Evolutionary conservation across 2,113 vertebrate species (phyloP).

Genomic region (Chionis minor): DNA sequence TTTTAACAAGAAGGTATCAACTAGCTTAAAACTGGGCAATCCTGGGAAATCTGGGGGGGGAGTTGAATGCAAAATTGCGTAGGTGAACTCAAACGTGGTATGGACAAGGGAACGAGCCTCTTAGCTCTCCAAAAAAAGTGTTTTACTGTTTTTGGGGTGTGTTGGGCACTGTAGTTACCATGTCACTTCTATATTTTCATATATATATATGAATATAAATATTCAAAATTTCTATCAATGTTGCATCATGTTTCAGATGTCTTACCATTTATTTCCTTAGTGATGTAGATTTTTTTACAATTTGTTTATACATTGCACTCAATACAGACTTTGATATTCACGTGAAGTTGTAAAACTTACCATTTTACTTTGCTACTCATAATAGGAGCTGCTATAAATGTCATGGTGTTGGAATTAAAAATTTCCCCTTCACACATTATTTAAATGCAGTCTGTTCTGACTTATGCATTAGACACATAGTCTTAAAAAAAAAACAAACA

Average conservation of each 20-base stretch:
- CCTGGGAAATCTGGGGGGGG: not conserved
- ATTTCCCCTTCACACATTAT: not conserved
- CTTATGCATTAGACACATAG: not conserved
- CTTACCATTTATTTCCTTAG: not conserved
- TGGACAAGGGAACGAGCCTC: not conserved
- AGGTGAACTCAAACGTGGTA: not conserved
- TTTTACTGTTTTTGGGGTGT: not conserved
- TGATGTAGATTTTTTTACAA: not conserved
- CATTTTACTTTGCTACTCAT: not conserved
- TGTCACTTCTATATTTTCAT: slow-evolving; percentile 11
- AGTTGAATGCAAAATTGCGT: not conserved
- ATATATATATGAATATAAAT: not conserved
- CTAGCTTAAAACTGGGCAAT: not conserved
- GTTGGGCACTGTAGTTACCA: not conserved
- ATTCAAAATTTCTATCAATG: not conserved
- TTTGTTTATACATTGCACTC: not conserved
- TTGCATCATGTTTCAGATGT: not conserved
- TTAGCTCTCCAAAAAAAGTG: not conserved
- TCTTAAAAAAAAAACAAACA: not conserved
- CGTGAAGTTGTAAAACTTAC: not conserved
- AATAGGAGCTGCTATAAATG: not conserved
- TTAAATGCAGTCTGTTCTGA: not conserved
- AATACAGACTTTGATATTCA: not conserved
- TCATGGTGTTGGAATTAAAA: not conserved
- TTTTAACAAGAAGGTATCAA: not conserved